Evolutionary conservation across 2,888 invertebrate species (phyloP).

Genomic region (Melanchra persicariae): DNA sequence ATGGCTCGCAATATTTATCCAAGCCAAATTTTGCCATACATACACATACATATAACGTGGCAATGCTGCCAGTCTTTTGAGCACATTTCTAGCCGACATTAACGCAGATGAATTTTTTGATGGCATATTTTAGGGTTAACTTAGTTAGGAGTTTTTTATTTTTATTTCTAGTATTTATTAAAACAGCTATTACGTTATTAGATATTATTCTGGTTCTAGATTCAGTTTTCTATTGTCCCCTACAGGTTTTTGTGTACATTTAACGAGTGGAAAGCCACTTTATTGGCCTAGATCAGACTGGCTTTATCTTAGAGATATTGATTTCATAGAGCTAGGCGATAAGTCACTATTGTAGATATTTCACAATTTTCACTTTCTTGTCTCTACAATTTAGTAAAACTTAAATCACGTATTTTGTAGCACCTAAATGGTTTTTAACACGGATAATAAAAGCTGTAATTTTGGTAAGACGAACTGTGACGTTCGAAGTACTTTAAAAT

Average conservation of each 20-base stretch:
- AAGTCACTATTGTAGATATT: constrained; percentile 36
- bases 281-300: constrained; percentile 31
- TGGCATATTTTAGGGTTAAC: too few relatives aligned
- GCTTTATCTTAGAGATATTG: constrained; percentile 52
- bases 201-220: not conserved
- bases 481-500: too few relatives aligned
- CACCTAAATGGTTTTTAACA: not conserved
- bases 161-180: too few relatives aligned
- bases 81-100: too few relatives aligned
- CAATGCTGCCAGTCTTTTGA: too few relatives aligned
- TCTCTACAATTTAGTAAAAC: constrained; percentile 39
- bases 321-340: constrained; percentile 41
- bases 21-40: too few relatives aligned
- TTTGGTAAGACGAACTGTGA: too few relatives aligned
- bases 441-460: not conserved
- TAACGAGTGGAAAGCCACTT: constrained; percentile 46
- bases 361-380: constrained; percentile 54
- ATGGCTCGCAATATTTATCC: too few relatives aligned
- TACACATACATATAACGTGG: too few relatives aligned
- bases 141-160: too few relatives aligned
- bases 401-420: constrained; percentile 3
- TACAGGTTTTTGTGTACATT: constrained; percentile 46
- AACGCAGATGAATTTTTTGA: too few relatives aligned
- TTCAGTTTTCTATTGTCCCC: constrained; percentile 12
- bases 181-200: too few relatives aligned